phyloP scores from a whole-genome alignment of 2,113 vertebrate genomes.

The Phylloscopus trochilus region DNA sequence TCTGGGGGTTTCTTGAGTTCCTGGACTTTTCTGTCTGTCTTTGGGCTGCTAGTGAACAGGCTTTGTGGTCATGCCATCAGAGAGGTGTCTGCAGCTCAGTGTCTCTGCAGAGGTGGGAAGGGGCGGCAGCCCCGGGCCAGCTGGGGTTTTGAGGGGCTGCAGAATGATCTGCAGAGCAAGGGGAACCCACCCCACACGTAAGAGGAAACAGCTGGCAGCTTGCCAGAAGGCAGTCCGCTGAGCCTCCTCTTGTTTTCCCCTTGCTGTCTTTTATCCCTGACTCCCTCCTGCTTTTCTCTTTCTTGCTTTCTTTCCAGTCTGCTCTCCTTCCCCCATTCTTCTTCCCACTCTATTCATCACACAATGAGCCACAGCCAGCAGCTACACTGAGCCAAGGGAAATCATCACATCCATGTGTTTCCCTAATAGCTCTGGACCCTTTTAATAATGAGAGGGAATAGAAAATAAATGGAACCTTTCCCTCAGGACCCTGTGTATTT shows the following conservation, averaged over 20 bases:
- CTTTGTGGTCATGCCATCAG: background rate
- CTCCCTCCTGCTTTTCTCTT: conserved; percentile 22
- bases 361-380: background rate
- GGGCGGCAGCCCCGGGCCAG: background rate
- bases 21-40: background rate
- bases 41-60: background rate
- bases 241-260: background rate
- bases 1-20: background rate
- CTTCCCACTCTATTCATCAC: conserved; percentile 55
- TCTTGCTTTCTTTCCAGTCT: background rate
- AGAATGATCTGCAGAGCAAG: background rate
- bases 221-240: background rate
- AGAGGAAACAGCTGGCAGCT: background rate
- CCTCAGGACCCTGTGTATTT: background rate
- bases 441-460: conserved; percentile 26
- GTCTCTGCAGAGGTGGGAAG: background rate
- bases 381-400: conserved; percentile 14
- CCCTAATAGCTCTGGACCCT: conserved; percentile 28
- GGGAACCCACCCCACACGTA: background rate
- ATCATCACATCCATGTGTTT: conserved; percentile 36
- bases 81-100: background rate
- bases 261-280: background rate
- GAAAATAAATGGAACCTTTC: conserved; percentile 5
- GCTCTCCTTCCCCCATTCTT: conserved; percentile 2
- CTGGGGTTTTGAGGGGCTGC: background rate